phyloP scores from a whole-genome alignment of 53 echinoderm and acorn worm species.

The Crossaster papposus region DNA sequence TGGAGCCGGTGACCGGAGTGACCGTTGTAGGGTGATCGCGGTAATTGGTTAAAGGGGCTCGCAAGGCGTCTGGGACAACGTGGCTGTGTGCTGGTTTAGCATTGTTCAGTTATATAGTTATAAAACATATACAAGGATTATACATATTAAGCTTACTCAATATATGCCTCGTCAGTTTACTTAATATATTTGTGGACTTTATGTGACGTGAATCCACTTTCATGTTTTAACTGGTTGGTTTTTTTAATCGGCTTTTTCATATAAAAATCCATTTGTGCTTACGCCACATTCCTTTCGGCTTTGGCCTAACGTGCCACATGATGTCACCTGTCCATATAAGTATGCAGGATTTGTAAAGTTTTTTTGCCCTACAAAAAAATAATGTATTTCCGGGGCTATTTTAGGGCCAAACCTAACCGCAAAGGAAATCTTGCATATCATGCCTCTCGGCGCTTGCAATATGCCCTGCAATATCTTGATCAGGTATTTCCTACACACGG shows the following conservation, averaged over 20 bases:
- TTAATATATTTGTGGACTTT: no score
- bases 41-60: conserved; percentile 35
- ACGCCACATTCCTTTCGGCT: conserved; percentile 1
- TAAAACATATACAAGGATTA: no score
- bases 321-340: conserved; percentile 19
- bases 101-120: background rate
- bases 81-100: background rate
- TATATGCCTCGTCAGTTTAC: no score
- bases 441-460: background rate
- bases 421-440: background rate
- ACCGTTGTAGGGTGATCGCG: conserved; percentile 50
- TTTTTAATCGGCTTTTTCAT: background rate
- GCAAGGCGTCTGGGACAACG: conserved; percentile 22
- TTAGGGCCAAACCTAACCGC: background rate
- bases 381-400: conserved; percentile 48
- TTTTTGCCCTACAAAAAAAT: conserved; percentile 23
- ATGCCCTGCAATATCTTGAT: conserved; percentile 18
- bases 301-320: conserved; percentile 16
- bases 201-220: no score
- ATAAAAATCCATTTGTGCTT: background rate
- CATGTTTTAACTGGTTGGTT: background rate
- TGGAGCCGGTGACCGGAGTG: conserved; percentile 48
- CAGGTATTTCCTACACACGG: conserved; percentile 36
- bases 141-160: no score
- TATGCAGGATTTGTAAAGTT: background rate